phyloP scores from a whole-genome alignment of 2,888 invertebrate genomes.

The Phyllotreta cruciferae region DNA sequence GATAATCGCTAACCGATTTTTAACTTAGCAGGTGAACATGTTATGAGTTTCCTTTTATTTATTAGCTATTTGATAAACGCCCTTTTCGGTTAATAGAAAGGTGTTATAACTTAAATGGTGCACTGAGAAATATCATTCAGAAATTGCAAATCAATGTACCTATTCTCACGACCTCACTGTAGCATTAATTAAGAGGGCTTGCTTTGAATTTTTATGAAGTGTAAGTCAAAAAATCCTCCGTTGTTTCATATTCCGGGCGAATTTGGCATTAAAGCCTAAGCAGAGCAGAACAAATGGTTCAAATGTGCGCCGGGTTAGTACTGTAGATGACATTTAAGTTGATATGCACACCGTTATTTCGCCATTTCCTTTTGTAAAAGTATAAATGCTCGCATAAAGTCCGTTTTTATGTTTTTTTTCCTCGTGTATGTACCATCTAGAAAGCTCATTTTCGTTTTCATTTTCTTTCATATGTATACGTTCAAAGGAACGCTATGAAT shows the following conservation, averaged over 20 bases:
- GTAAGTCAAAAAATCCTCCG: conserved; percentile 12
- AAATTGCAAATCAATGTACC: not conserved
- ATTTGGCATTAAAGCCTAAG: conserved; percentile 22
- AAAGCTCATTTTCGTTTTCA: not conserved
- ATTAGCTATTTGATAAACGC: not conserved
- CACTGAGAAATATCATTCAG: no score
- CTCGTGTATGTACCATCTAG: not conserved
- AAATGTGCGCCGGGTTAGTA: conserved; percentile 17
- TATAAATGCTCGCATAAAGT: conserved; percentile 13
- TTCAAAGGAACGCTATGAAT: no score
- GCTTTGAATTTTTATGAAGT: conserved; percentile 14
- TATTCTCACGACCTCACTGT: no score
- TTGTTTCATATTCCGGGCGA: conserved; percentile 18
- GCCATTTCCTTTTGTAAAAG: conserved; percentile 7
- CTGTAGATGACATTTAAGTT: conserved; percentile 22
- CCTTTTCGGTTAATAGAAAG: not conserved
- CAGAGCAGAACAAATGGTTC: conserved; percentile 24
- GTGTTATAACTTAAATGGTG: not conserved
- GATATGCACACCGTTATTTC: conserved; percentile 17
- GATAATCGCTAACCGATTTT: conserved; percentile 9
- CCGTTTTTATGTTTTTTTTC: conserved; percentile 4
- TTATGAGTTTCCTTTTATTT: conserved; percentile 13
- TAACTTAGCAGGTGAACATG: conserved; percentile 1
- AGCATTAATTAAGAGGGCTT: no score
- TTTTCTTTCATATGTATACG: no score